phyloP scores from a whole-genome alignment of 2,888 invertebrate species.

The Macaria notata region DNA sequence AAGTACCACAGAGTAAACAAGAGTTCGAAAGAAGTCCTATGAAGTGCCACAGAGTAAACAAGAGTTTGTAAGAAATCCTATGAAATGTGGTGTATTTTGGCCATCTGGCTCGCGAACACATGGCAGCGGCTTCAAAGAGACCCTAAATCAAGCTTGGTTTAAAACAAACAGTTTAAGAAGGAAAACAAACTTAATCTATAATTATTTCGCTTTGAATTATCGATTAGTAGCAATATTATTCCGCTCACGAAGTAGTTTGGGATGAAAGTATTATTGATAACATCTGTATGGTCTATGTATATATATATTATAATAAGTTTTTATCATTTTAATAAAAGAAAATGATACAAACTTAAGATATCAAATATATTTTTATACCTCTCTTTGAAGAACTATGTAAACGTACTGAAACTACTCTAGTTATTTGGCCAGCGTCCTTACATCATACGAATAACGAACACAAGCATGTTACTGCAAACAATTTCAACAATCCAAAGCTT shows the following conservation, averaged over 20 bases:
- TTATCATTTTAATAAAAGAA: too few species aligned
- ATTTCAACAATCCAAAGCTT: conserved; percentile 23
- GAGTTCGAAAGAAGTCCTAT: background rate
- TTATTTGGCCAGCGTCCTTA: background rate
- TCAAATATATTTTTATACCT: too few species aligned
- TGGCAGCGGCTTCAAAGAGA: conserved; percentile 57
- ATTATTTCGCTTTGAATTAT: too few species aligned
- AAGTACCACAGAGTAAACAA: conserved; percentile 2
- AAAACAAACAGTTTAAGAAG: conserved; percentile 45
- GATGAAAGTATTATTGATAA: too few species aligned
- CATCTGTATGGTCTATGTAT: too few species aligned
- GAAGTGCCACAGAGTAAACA: background rate
- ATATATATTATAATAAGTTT: too few species aligned
- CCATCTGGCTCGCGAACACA: conserved; percentile 42
- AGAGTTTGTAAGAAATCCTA: background rate
- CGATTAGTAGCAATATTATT: too few species aligned
- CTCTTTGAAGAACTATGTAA: too few species aligned
- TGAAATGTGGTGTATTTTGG: conserved; percentile 8
- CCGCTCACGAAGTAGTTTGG: too few species aligned
- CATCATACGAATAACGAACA: conserved; percentile 4
- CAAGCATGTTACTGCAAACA: conserved; percentile 19
- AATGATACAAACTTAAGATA: too few species aligned
- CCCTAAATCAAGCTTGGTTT: conserved; percentile 53
- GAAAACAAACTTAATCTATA: conserved; percentile 34
- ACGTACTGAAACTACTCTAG: background rate